Percentiles rank a stretch among this genome's conserved stretches.
These are phyloP conservation scores for Caenorhabditis becei DNA, from an alignment of 2,888 invertebrate genomes.

Conservation along the genomic window DNA sequence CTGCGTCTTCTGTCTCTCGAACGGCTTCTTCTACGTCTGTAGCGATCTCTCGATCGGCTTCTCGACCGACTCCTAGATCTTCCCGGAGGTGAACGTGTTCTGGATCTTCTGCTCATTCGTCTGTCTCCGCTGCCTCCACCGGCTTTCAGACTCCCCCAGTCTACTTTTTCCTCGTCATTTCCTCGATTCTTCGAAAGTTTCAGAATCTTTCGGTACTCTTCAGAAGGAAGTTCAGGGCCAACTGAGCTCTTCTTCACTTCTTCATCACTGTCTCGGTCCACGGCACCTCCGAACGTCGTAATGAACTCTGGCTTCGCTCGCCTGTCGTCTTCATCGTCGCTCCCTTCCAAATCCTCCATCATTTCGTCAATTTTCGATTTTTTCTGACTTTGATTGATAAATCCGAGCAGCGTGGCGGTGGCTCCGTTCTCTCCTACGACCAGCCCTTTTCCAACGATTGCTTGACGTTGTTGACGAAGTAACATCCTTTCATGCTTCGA, in stretches of 20 bases:
- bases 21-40: conserved; percentile 21
- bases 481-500: conserved; percentile 75
- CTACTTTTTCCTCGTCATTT: conserved; percentile 50
- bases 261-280: conserved; percentile 46
- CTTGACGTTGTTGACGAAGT: conserved; percentile 73
- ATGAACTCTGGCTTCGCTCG: conserved; percentile 69
- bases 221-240: conserved; percentile 72
- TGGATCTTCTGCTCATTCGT: conserved; percentile 20
- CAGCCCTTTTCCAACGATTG: conserved; percentile 70
- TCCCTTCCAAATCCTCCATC: conserved; percentile 48
- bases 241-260: conserved; percentile 51
- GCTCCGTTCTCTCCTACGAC: conserved; percentile 72
- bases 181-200: conserved; percentile 56
- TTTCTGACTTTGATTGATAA: conserved; percentile 61
- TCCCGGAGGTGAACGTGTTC: conserved; percentile 37
- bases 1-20: conserved; percentile 39
- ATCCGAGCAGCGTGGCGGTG: conserved; percentile 71
- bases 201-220: conserved; percentile 71
- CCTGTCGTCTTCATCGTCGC: conserved; percentile 54
- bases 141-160: conserved; percentile 50
- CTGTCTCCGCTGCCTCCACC: conserved; percentile 1
- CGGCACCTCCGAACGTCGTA: conserved; percentile 70
- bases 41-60: conserved; percentile 32
- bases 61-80: conserved; percentile 30
- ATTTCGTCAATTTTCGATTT: conserved; percentile 56